phyloP scores from a whole-genome alignment of 2,888 invertebrate species.

The Limnephilus rhombicus region DNA sequence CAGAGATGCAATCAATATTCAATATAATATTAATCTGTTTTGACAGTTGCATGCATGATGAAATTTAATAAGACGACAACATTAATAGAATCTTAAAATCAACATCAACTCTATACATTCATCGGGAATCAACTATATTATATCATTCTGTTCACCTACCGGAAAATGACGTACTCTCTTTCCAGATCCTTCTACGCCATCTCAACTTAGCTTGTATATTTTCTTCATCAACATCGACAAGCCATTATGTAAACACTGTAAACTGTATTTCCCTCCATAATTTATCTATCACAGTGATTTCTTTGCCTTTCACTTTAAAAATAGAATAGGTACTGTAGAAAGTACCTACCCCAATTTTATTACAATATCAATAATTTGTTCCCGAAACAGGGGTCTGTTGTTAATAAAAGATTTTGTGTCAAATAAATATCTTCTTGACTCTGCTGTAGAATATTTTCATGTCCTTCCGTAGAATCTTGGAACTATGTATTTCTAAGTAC shows the following conservation, averaged over 20 bases:
- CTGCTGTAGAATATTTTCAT: background rate
- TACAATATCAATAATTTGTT: slow-evolving; percentile 2
- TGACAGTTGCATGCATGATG: background rate
- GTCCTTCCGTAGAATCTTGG: background rate
- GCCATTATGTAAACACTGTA: background rate
- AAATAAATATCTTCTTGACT: background rate
- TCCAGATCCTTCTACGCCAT: background rate
- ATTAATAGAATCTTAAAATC: background rate
- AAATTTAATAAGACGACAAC: background rate
- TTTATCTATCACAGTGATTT: background rate
- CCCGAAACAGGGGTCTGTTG: background rate
- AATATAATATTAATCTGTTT: background rate
- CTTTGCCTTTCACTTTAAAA: background rate
- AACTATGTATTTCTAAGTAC: slow-evolving; percentile 12
- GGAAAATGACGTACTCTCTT: no score
- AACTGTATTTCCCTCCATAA: background rate
- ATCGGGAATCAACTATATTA: background rate
- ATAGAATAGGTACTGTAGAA: background rate
- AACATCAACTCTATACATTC: background rate
- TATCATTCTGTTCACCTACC: no score
- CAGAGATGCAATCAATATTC: background rate
- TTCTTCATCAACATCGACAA: background rate
- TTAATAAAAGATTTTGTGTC: background rate
- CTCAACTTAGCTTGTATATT: background rate
- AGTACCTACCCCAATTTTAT: background rate